Evolutionary conservation across 2,888 invertebrate species (phyloP).

Genomic region (Noctua fimbriata): DNA sequence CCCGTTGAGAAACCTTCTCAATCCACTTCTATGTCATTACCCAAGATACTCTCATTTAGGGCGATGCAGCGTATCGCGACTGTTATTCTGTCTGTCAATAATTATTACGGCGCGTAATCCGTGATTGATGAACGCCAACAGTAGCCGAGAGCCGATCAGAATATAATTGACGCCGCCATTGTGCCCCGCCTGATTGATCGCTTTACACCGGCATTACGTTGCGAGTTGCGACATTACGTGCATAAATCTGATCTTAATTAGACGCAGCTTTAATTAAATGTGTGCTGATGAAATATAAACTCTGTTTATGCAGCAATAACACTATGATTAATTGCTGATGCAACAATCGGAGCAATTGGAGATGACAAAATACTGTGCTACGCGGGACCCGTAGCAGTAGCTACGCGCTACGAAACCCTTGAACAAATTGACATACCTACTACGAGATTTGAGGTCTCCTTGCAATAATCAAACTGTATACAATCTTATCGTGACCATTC

Average conservation of each 20-base stretch:
- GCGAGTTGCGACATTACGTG: slow-evolving; percentile 75
- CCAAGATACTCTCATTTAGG: slow-evolving; percentile 75
- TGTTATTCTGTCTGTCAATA: slow-evolving; percentile 84
- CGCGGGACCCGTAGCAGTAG: slow-evolving; percentile 55
- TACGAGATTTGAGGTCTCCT: background rate
- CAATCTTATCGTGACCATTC: too few relatives aligned
- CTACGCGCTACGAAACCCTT: slow-evolving; percentile 64
- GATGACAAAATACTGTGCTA: slow-evolving; percentile 65
- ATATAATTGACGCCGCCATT: slow-evolving; percentile 84
- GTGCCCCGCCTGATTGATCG: slow-evolving; percentile 80
- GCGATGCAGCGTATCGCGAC: slow-evolving; percentile 65
- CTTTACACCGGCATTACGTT: slow-evolving; percentile 69
- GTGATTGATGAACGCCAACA: slow-evolving; percentile 86
- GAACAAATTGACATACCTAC: background rate
- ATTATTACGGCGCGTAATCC: slow-evolving; percentile 85
- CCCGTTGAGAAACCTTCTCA: slow-evolving; percentile 58
- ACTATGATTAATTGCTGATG: slow-evolving; percentile 73
- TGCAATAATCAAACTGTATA: background rate
- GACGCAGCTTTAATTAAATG: slow-evolving; percentile 81
- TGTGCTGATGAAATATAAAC: slow-evolving; percentile 78
- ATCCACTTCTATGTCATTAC: slow-evolving; percentile 71
- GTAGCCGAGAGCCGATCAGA: slow-evolving; percentile 79
- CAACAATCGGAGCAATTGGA: slow-evolving; percentile 62
- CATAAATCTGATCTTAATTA: slow-evolving; percentile 82
- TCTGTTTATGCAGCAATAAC: slow-evolving; percentile 73